Conservation (phyloP, 2,113 vertebrate species). For the Apteryx mantelli region DNA sequence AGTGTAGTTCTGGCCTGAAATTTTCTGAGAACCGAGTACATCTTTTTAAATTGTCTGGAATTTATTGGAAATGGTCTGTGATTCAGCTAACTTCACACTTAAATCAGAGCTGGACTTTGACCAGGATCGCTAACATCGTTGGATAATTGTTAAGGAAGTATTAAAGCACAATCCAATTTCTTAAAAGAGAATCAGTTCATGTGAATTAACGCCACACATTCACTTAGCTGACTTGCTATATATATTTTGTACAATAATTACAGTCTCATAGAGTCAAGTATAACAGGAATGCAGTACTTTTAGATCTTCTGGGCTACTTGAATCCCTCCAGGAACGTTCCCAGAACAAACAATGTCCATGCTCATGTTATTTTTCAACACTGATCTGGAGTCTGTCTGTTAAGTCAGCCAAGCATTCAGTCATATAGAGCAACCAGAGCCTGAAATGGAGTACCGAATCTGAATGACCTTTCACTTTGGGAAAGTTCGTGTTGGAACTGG, state of each 20-base stretch:
- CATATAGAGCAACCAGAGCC: background rate
- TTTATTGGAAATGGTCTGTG: background rate
- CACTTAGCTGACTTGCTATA: background rate
- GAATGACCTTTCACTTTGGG: background rate
- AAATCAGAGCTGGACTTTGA: background rate
- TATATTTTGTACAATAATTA: background rate
- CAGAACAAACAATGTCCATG: background rate
- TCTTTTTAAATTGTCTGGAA: background rate
- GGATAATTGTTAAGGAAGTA: background rate
- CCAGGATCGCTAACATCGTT: background rate
- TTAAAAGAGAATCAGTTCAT: background rate
- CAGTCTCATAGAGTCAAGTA: background rate
- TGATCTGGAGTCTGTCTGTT: background rate
- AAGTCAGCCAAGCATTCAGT: background rate
- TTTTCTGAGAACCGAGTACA: background rate
- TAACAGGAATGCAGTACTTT: background rate
- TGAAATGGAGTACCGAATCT: background rate
- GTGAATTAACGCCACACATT: background rate
- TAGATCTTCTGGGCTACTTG: background rate
- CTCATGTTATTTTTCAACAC: background rate
- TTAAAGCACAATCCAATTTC: background rate
- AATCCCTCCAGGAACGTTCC: background rate
- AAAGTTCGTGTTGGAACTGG: no score
- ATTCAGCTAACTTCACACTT: background rate
- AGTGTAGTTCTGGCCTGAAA: background rate